phyloP scores from a whole-genome alignment of 2,797 vertebrate species.

The Onychomys arenicola region DNA sequence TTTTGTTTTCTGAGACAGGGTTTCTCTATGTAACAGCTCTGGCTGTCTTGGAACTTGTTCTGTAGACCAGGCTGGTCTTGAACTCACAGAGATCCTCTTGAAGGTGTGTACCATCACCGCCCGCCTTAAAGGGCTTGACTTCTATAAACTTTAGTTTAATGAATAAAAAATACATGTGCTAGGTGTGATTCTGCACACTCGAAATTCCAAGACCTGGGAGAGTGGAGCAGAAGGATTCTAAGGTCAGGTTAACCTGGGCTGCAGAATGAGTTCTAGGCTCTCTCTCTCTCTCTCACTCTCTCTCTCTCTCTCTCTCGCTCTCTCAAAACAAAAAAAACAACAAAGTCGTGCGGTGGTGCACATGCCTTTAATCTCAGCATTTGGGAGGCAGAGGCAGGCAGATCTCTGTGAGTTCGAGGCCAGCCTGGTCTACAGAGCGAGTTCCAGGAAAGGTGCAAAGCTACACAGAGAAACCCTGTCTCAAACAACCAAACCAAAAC shows the following conservation, averaged over 20 bases:
- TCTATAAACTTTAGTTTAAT: conserved; percentile 1
- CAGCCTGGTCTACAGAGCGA: too few relatives aligned
- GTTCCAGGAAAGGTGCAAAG: too few relatives aligned
- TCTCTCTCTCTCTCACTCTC: too few relatives aligned
- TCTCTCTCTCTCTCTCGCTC: too few relatives aligned
- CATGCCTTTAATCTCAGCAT: too few relatives aligned
- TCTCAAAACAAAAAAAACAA: too few relatives aligned
- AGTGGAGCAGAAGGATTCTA: too few relatives aligned
- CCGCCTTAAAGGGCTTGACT: background rate
- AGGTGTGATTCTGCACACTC: background rate
- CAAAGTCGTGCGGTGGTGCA: too few relatives aligned
- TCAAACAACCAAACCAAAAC: too few relatives aligned
- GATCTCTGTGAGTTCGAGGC: too few relatives aligned
- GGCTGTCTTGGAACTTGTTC: background rate
- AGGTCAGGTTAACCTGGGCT: background rate
- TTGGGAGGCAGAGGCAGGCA: too few relatives aligned
- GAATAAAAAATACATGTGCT: background rate
- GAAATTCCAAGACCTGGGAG: background rate
- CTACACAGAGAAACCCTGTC: too few relatives aligned
- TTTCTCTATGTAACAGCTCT: background rate
- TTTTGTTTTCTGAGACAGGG: background rate
- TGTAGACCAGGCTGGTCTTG: background rate
- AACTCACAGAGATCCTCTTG: background rate
- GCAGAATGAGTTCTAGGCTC: background rate
- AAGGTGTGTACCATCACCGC: background rate